Percentiles rank a stretch among this genome's conserved stretches.
Conservation (phyloP, 35 echinoderm and acorn worm species). For the Acanthaster planci region DNA sequence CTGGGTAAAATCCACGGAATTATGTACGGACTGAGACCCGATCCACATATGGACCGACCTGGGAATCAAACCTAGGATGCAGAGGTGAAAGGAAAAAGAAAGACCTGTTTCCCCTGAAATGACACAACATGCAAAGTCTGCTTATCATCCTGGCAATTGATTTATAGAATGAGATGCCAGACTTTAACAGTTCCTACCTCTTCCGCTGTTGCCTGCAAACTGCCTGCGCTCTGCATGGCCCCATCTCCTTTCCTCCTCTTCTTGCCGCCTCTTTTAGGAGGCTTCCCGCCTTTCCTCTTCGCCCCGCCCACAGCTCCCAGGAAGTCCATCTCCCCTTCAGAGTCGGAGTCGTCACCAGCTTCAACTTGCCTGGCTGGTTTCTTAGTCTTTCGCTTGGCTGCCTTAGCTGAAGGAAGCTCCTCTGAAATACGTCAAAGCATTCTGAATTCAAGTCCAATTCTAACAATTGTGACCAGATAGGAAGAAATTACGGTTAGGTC, state of each 20-base stretch:
- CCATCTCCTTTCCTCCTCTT: conserved; percentile 15
- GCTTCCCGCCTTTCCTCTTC: conserved; percentile 33
- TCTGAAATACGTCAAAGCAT: conserved; percentile 1
- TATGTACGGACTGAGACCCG: too few species aligned
- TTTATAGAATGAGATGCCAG: neutral
- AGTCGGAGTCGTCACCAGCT: neutral
- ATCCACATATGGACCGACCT: too few species aligned
- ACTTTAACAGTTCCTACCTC: neutral
- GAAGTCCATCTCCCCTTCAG: conserved; percentile 26
- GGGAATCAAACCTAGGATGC: too few species aligned
- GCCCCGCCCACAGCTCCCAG: neutral
- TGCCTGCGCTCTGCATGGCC: neutral
- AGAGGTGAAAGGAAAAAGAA: too few species aligned
- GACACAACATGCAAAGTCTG: too few species aligned
- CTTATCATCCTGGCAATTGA: neutral
- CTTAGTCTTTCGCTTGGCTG: conserved; percentile 11
- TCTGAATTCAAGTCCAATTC: neutral
- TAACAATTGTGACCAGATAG: too few species aligned
- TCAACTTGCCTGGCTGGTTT: neutral
- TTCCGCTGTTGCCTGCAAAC: conserved; percentile 34
- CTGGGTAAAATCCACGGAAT: too few species aligned
- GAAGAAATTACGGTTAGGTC: too few species aligned
- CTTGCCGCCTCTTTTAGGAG: conserved; percentile 6
- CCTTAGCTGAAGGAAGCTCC: neutral
- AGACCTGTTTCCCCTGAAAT: too few species aligned